Percentiles rank a stretch among this genome's conserved stretches.
Conservation (phyloP, 2,888 invertebrate species). For the Biston stratarius region DNA sequence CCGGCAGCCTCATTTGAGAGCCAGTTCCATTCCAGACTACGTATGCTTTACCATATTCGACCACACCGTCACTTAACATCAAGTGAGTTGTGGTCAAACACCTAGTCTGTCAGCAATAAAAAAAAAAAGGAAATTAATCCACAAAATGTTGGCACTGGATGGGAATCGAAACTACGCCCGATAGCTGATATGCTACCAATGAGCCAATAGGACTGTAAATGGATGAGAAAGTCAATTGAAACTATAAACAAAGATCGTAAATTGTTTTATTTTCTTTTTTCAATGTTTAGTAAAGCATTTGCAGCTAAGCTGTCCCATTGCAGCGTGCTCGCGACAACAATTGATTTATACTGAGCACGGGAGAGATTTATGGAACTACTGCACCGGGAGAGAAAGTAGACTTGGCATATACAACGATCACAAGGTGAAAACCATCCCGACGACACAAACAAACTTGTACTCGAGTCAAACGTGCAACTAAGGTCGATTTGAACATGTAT, state of each 20-base stretch:
- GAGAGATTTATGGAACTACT: slow-evolving; percentile 59
- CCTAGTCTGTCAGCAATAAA: no score
- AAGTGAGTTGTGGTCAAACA: no score
- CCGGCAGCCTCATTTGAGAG: no score
- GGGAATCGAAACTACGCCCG: no score
- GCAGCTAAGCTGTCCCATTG: slow-evolving; percentile 34
- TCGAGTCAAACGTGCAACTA: slow-evolving; percentile 57
- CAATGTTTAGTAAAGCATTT: slow-evolving; percentile 1
- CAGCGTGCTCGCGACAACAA: slow-evolving; percentile 47
- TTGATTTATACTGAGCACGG: slow-evolving; percentile 58
- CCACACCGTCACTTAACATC: no score
- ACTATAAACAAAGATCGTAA: slow-evolving; percentile 23
- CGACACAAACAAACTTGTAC: slow-evolving; percentile 48
- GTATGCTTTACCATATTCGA: no score
- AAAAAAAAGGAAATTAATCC: no score
- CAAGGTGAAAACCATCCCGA: slow-evolving; percentile 60
- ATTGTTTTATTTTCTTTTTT: no score
- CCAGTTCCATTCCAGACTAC: no score
- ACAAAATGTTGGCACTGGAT: no score
- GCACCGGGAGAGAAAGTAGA: slow-evolving; percentile 66
- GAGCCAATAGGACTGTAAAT: neutral
- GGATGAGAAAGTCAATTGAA: neutral
- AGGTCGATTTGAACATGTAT: slow-evolving; percentile 55
- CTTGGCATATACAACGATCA: slow-evolving; percentile 65
- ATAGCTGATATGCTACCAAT: no score